Base-by-base conservation (phyloP, 2,888 invertebrate genomes). In the Sinotaia quadrata region DNA sequence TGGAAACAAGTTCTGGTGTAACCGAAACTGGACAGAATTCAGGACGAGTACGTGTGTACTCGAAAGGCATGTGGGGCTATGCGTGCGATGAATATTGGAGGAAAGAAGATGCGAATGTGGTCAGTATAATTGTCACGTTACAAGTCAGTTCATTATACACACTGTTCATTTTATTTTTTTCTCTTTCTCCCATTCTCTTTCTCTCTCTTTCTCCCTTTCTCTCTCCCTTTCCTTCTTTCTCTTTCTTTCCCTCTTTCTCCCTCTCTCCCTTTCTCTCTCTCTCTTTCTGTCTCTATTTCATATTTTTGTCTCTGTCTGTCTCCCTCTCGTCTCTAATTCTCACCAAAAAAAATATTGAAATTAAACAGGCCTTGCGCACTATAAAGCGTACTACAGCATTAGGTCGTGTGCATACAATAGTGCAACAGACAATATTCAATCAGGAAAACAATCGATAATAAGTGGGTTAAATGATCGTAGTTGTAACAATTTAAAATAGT, bases 81-180 rank as follows among this genome's bases (percentile, higher is more conserved):
- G 73, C 78, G n/a, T 83, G 83, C 69, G 74, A 79, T 34, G 65
- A 74, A 0, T 75, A 70, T 58, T 83, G 81, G 81, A 76, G 74
- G 24, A 78, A 79, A 58, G 54, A 65, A 15, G 81, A 79, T 54
- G 81, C 81, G 4, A 72, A 75, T 24, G 75, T 79, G 2, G 76
- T 81, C 67, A 78, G 82, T 59, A 8, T 1, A 1, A 2, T 47
- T 18, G 7, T 47, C 24, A 7, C 8, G 47, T 21, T 18, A 47
- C 47, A 2, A 1, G 1, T 18, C 41, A 8, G 4, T n/a, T n/a
- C n/a, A n/a, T n/a, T n/a, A n/a, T n/a, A n/a, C 49, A 10, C 10
- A 10, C 49, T 21, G 49, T 21, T 5, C 7, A 18, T 12, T 10
- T 18, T 49, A 24, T 15, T 31, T n/a, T 2, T 52, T 15, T 52